Conservation (phyloP, 2,113 vertebrate species). For the Parotia lawesii region DNA sequence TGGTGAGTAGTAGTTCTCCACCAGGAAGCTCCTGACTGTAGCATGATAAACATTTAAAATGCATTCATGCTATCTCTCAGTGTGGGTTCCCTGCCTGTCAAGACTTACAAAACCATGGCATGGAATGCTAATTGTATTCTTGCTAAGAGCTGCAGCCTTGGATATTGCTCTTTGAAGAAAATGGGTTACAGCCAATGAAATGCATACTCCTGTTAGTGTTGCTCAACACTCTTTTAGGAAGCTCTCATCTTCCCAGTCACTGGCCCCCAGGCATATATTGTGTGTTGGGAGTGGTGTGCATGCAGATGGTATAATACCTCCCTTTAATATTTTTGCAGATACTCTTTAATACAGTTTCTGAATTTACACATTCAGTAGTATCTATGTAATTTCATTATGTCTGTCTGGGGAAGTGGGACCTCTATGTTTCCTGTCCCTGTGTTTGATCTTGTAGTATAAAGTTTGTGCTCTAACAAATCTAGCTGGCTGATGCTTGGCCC, state of each 20-base stretch:
- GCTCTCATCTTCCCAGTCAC: neutral
- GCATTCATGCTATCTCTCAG: neutral
- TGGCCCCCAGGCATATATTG: neutral
- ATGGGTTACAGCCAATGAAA: neutral
- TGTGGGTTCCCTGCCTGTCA: neutral
- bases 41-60: neutral
- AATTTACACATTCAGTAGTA: neutral
- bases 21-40: neutral
- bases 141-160: neutral
- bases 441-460: neutral
- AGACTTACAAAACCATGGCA: neutral
- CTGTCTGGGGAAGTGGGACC: neutral
- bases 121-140: neutral
- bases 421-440: neutral
- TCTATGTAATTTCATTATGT: neutral
- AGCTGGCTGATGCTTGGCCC: neutral
- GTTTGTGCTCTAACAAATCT: neutral
- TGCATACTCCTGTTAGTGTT: neutral
- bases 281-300: neutral
- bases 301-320: neutral
- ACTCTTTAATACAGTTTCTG: neutral
- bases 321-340: neutral
- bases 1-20: slow-evolving; percentile 67
- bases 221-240: neutral
- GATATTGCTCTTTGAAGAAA: neutral